Evolutionary conservation across 2,113 vertebrate genomes (phyloP).

Genomic region (Odocoileus hemionus): DNA sequence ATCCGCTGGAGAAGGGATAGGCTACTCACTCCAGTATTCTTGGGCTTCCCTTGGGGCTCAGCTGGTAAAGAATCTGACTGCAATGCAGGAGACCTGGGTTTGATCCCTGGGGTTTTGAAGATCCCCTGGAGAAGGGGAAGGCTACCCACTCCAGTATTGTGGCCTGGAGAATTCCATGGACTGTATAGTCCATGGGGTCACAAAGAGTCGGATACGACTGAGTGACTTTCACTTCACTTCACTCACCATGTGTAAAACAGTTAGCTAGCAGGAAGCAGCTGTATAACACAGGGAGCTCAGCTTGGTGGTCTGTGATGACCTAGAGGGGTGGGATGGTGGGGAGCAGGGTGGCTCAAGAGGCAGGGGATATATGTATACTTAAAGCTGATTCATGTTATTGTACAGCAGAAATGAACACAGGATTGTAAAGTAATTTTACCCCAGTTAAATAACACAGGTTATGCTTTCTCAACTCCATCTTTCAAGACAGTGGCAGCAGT

Average conservation of each 20-base stretch:
- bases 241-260: neutral
- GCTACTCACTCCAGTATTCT: neutral
- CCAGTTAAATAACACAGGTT: neutral
- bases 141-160: neutral
- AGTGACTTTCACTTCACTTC: neutral
- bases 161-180: neutral
- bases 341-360: neutral
- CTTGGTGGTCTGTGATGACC: neutral
- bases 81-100: neutral
- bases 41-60: neutral
- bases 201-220: neutral
- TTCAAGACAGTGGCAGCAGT: neutral
- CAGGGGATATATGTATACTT: neutral
- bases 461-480: neutral
- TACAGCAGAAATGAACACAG: no score
- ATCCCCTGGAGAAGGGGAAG: neutral
- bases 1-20: neutral
- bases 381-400: no score
- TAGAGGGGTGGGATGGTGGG: neutral
- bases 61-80: neutral
- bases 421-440: neutral
- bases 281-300: neutral
- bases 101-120: neutral
- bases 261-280: neutral
- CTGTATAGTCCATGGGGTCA: neutral